These are phyloP conservation scores for Apis dorsata DNA, from an alignment of 1,140 invertebrate species.

Conservation along the genomic window DNA sequence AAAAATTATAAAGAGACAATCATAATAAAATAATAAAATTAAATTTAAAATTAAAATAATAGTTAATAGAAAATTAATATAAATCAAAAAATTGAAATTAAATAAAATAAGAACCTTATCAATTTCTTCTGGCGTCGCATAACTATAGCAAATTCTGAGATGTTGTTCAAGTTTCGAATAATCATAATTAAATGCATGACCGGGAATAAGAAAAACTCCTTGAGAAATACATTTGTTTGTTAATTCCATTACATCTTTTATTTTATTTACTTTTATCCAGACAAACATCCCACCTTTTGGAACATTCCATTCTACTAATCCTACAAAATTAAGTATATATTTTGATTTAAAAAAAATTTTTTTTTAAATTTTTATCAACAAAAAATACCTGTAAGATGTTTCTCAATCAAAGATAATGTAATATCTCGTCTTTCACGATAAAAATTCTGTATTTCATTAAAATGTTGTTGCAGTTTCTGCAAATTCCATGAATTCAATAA, in stretches of 20 bases:
- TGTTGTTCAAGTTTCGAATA: constrained; percentile 74
- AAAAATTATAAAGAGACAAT: too few relatives aligned
- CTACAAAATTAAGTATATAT: constrained; percentile 65
- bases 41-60: background rate
- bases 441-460: constrained; percentile 79
- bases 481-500: constrained; percentile 79
- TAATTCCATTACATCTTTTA: constrained; percentile 79
- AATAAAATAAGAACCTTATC: constrained; percentile 75
- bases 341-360: background rate
- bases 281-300: constrained; percentile 84
- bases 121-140: constrained; percentile 79
- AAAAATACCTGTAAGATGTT: constrained; percentile 79
- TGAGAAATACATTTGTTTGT: constrained; percentile 78
- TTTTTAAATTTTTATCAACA: constrained; percentile 29
- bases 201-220: constrained; percentile 80
- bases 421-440: constrained; percentile 80
- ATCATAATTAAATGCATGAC: constrained; percentile 79
- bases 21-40: background rate
- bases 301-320: constrained; percentile 81
- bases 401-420: constrained; percentile 79
- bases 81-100: too few relatives aligned
- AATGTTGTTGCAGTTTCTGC: constrained; percentile 80
- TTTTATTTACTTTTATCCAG: constrained; percentile 81
- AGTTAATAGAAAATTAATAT: background rate
- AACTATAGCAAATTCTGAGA: constrained; percentile 80